phyloP scores from a whole-genome alignment of 2,113 vertebrate species.

The Pleuronectes platessa region DNA sequence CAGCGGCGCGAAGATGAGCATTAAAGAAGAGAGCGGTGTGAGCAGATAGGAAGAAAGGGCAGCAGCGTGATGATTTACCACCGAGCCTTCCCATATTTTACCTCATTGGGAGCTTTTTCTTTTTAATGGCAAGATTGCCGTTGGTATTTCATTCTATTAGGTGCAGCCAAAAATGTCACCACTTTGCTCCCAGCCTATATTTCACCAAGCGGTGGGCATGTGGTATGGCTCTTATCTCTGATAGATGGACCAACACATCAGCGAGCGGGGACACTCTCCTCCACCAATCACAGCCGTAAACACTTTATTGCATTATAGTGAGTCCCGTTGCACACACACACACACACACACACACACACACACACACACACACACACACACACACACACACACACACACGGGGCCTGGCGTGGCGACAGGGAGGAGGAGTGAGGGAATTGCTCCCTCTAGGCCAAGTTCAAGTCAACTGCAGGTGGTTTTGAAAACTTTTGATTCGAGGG shows the following conservation, averaged over 20 bases:
- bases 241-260: constrained; percentile 56
- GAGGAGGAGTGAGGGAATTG: constrained; percentile 52
- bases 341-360: too few species aligned
- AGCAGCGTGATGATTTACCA: constrained; percentile 51
- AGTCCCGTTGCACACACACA: constrained; percentile 1
- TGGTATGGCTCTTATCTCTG: constrained; percentile 47
- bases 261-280: constrained; percentile 31
- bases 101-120: constrained; percentile 55
- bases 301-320: constrained; percentile 36
- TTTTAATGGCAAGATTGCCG: constrained; percentile 48
- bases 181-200: constrained; percentile 41
- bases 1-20: constrained; percentile 48
- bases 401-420: constrained; percentile 18
- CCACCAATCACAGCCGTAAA: constrained; percentile 51
- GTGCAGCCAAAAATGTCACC: constrained; percentile 49
- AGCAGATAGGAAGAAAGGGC: constrained; percentile 14
- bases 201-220: constrained; percentile 30
- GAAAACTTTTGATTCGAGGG: constrained; percentile 31
- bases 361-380: too few species aligned
- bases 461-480: constrained; percentile 33
- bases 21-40: constrained; percentile 26
- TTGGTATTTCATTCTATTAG: constrained; percentile 64
- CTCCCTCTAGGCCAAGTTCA: constrained; percentile 59
- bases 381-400: background rate
- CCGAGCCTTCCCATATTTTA: constrained; percentile 56